A percentile compares a stretch with the other conserved stretches of the same genome.
Evolutionary conservation across 1,140 invertebrate genomes (phyloP).

Genomic region (Cryptotermes secundus): DNA sequence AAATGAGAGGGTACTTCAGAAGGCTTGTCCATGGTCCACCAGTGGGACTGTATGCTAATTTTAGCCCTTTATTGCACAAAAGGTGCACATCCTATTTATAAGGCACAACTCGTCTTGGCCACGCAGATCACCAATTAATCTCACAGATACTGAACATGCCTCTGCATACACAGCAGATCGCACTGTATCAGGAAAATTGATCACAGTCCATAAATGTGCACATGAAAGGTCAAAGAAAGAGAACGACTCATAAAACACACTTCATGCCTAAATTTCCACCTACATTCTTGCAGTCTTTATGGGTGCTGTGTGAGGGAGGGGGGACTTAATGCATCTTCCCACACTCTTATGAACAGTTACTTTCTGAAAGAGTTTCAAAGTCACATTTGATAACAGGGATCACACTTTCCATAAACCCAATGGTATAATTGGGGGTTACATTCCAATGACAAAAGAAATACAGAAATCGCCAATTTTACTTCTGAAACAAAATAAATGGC

Average conservation of each 20-base stretch:
- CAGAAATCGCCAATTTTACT: too few species aligned
- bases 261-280: not conserved
- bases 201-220: not conserved
- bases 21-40: not conserved
- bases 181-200: not conserved
- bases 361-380: too few species aligned
- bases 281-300: too few species aligned
- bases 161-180: not conserved
- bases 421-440: too few species aligned
- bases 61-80: not conserved
- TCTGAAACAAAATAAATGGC: too few species aligned
- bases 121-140: not conserved
- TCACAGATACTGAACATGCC: not conserved
- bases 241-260: not conserved
- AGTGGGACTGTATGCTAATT: not conserved
- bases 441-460: too few species aligned
- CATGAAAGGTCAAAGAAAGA: not conserved
- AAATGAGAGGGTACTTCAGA: not conserved
- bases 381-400: too few species aligned
- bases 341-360: too few species aligned
- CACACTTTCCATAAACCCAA: too few species aligned
- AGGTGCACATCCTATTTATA: not conserved
- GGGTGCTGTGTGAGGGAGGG: too few species aligned
- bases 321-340: too few species aligned
- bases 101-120: not conserved